Conservation (phyloP, 2,888 invertebrate genomes). For the Vesta saturnalis region DNA sequence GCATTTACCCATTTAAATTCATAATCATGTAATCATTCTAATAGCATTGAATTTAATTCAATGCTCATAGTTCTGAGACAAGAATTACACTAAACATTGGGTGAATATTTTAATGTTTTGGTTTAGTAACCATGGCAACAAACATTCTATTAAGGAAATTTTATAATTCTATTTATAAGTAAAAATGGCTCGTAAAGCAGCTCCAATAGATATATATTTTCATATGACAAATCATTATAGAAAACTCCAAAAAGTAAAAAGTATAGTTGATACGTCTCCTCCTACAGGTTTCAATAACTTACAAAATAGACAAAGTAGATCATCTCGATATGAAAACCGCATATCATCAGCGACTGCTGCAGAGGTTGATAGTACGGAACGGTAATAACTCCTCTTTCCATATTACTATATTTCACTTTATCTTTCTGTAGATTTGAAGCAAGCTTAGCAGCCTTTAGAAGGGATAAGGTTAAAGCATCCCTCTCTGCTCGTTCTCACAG, state of each 20-base stretch:
- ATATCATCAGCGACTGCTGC: neutral
- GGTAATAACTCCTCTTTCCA: too few relatives aligned
- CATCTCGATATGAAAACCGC: slow-evolving; percentile 14
- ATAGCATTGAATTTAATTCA: too few relatives aligned
- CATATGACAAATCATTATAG: slow-evolving; percentile 63
- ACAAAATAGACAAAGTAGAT: slow-evolving; percentile 24
- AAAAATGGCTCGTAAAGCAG: slow-evolving; percentile 24
- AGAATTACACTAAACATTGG: too few relatives aligned
- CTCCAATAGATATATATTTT: slow-evolving; percentile 53
- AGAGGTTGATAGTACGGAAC: neutral
- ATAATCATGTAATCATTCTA: too few relatives aligned
- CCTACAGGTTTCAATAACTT: slow-evolving; percentile 50
- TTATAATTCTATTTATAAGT: too few relatives aligned
- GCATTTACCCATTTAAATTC: too few relatives aligned
- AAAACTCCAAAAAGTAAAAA: slow-evolving; percentile 57
- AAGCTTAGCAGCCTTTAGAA: neutral
- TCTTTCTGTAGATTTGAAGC: neutral
- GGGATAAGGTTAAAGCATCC: neutral
- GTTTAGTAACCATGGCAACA: too few relatives aligned
- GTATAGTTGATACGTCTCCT: slow-evolving; percentile 57
- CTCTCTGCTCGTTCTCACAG: slow-evolving; percentile 25
- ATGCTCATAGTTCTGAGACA: too few relatives aligned
- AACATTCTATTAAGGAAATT: too few relatives aligned
- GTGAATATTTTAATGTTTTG: too few relatives aligned
- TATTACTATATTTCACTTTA: neutral